phyloP scores from a whole-genome alignment of 2,888 invertebrate genomes.

The Leptinotarsa tumamoca region DNA sequence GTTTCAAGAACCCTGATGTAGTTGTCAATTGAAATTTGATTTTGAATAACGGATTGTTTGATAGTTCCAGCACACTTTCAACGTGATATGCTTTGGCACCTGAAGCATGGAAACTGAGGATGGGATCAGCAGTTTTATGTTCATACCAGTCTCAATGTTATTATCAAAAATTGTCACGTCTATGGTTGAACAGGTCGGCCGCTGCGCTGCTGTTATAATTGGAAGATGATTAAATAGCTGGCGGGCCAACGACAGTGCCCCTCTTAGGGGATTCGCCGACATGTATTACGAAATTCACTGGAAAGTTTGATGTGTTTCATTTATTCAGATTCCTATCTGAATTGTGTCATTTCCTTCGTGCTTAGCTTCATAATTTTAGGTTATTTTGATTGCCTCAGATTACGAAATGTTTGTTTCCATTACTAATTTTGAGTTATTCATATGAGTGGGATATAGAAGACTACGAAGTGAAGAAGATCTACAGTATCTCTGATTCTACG shows the following conservation, averaged over 20 bases:
- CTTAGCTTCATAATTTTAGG: not conserved
- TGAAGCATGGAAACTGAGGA: no score
- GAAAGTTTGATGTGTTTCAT: conserved; percentile 35
- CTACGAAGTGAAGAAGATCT: no score
- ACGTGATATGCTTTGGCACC: no score
- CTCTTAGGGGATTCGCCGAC: conserved; percentile 42
- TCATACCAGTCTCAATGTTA: not conserved
- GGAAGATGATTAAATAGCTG: conserved; percentile 60
- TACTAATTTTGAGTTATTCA: no score
- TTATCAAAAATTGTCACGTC: conserved; percentile 29
- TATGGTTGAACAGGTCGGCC: conserved; percentile 43
- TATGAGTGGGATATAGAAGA: no score
- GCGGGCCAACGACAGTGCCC: conserved; percentile 49
- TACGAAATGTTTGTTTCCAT: not conserved
- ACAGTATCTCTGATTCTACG: no score
- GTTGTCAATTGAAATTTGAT: no score
- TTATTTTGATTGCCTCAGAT: not conserved
- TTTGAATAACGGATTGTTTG: no score
- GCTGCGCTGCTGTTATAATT: conserved; percentile 55
- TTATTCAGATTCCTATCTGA: conserved; percentile 1
- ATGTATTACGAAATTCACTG: conserved; percentile 42
- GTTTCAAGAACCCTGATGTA: no score
- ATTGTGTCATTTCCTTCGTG: conserved; percentile 1
- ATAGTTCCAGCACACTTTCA: no score
- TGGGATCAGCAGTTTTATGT: no score